Evolutionary conservation across 2,113 vertebrate genomes (phyloP), one percentile per base, ranked within the genome.

Genomic region (Salvelinus sp.): DNA sequence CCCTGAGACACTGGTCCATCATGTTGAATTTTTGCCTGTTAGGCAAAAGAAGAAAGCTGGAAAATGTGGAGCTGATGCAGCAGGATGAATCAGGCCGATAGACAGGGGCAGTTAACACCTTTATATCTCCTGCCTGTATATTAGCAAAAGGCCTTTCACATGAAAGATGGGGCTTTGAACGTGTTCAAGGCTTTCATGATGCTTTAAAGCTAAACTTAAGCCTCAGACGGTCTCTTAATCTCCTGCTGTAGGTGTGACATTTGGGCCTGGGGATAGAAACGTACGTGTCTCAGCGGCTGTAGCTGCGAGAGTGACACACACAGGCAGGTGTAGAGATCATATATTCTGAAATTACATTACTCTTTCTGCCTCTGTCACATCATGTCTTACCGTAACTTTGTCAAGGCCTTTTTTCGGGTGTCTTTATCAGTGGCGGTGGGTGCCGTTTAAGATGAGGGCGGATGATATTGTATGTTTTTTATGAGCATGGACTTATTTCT

Each of bases 141-240:
- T 33, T 66, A 67, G 58, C 76, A 73, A 48, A 68, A 63, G 70
- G n/a, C 68, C 79, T 79, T 77, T 79, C 48, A 82, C 82, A 79
- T 76, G 72, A 79, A 66, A 80, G 80, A 84, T 80, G 82, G 77
- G 82, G 77, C 73, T 86, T 79, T 83, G 83, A 80, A 83, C 82
- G 63, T 73, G 69, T 81, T 66, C 25, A 66, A 70, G 78, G 70
- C 68, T 82, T 79, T 75, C 28, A 65, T 58, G 38, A 74, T 79
- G 77, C 77, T 74, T 77, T 57, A 62, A 74, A 79, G 72, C 80
- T 72, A 62, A 86, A 76, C 62, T 65, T 73, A 79, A 80, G 76
- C 73, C 47, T 68, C 20, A 0, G 68, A 73, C 9, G 72, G 60
- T 30, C 72, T 78, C 75, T 75, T 82, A 82, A 84, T 86, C 76